Evolutionary conservation across 1,140 invertebrate species (phyloP), one percentile per base, ranked within the genome.

Genomic region (Ips typographus): DNA sequence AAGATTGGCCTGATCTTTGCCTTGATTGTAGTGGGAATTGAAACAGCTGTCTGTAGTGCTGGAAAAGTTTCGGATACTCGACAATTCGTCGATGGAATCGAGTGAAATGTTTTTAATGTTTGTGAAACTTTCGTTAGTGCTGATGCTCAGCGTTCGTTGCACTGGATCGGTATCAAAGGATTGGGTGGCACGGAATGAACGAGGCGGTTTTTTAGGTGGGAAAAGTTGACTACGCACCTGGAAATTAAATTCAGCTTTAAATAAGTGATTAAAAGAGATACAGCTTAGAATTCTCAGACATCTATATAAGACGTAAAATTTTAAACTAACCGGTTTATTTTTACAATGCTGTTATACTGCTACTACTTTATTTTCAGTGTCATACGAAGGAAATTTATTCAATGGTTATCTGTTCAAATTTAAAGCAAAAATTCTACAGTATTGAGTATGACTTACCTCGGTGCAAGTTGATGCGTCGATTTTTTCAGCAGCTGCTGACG

Each of bases 391-490:
- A 8, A 8, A 8, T 3, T 8, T 40, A 59, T 22, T 22, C 22
- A 22, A 22, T 0, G 22, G 22, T 22, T 22, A 22, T 22, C 22
- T 22, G 22, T 22, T 22, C 22, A 22, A 22, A 22, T 22, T 22
- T 22, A 22, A 22, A 22, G 22, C 22, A 22, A 22, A 22, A 22
- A 22, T 22, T 22, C 22, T 22, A 0, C 22, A 2, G 0, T 49
- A 2, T 49, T 49, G 2, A 3, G 22, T 8, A 65, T 40, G 40
- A 78, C 77, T 73, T 76, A 81, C 80, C 80, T 82, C 79, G 59
- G 78, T 79, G 66, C 78, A 70, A 38, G 80, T 82, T 7, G 78
- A 76, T n/a, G 75, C 77, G 70, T 81, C 81, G 63, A 76, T 77
- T 53, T 70, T 70, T 37, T 70, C 68, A 7, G 43, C 36, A 43